These are phyloP conservation scores for Orthonychiurus folsomi DNA, from an alignment of 2,888 invertebrate species.

Conservation along the genomic window DNA sequence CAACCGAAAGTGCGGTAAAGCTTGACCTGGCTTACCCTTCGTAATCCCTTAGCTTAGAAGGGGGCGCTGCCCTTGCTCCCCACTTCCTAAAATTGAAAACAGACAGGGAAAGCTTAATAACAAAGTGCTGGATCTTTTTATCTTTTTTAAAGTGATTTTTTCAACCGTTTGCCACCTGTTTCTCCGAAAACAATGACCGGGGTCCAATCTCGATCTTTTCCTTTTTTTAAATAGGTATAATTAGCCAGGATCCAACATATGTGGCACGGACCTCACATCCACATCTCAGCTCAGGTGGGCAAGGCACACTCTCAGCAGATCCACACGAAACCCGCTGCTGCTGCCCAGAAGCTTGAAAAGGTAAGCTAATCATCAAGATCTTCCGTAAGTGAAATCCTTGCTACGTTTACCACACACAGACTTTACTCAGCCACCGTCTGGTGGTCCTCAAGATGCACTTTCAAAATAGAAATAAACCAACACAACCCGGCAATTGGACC, in stretches of 20 bases:
- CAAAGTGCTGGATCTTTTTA: background rate
- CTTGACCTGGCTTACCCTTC: too few species aligned
- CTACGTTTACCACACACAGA: background rate
- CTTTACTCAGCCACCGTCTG: background rate
- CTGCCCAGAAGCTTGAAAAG: too few species aligned
- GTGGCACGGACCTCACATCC: constrained; percentile 1
- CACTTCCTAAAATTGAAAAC: background rate
- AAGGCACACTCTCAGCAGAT: constrained; percentile 1
- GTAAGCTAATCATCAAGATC: background rate
- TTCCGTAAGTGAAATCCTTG: background rate
- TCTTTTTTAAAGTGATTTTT: background rate
- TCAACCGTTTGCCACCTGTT: background rate
- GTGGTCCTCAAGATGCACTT: too few species aligned
- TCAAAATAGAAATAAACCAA: background rate
- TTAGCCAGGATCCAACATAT: too few species aligned
- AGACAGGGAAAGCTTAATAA: background rate
- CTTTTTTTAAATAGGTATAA: background rate
- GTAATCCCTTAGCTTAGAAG: too few species aligned
- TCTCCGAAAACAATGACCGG: background rate
- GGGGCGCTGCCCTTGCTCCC: too few species aligned
- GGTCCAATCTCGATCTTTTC: background rate
- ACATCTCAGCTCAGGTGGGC: background rate
- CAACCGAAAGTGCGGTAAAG: background rate
- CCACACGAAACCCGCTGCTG: background rate
- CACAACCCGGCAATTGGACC: background rate